These are phyloP conservation scores for Diachrysia chrysitis DNA, from an alignment of 2,888 invertebrate genomes.

Conservation along the genomic window DNA sequence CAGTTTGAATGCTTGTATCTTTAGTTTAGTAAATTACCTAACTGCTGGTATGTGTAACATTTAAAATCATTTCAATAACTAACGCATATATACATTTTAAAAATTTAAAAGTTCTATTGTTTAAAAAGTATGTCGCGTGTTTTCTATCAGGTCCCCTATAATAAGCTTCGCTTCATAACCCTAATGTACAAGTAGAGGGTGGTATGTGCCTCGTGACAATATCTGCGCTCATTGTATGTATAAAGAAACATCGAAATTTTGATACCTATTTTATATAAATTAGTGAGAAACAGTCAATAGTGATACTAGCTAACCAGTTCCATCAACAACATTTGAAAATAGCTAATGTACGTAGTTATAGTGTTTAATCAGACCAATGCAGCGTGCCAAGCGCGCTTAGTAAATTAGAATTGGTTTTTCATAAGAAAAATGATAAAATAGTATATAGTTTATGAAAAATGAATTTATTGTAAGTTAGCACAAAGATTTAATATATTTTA, in stretches of 20 bases:
- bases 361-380: conserved; percentile 83
- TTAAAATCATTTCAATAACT: background rate
- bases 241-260: conserved; percentile 79
- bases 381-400: conserved; percentile 85
- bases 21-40: background rate
- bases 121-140: conserved; percentile 18
- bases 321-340: conserved; percentile 64
- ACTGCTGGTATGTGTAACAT: background rate
- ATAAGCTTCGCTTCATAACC: conserved; percentile 23
- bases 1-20: background rate
- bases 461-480: conserved; percentile 89
- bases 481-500: conserved; percentile 90
- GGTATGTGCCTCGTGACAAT: conserved; percentile 76
- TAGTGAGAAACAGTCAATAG: conserved; percentile 71
- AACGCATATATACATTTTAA: background rate
- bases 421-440: conserved; percentile 77
- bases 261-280: conserved; percentile 67
- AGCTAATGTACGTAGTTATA: conserved; percentile 70
- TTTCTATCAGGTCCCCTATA: conserved; percentile 23
- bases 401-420: conserved; percentile 81
- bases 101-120: conserved; percentile 9
- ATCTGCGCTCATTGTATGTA: conserved; percentile 71
- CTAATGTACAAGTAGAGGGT: conserved; percentile 33
- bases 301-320: conserved; percentile 67
- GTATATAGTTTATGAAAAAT: conserved; percentile 86